Base-by-base conservation (phyloP, 64 coral and sea anemone species). In the Dendronephthya gigantea region DNA sequence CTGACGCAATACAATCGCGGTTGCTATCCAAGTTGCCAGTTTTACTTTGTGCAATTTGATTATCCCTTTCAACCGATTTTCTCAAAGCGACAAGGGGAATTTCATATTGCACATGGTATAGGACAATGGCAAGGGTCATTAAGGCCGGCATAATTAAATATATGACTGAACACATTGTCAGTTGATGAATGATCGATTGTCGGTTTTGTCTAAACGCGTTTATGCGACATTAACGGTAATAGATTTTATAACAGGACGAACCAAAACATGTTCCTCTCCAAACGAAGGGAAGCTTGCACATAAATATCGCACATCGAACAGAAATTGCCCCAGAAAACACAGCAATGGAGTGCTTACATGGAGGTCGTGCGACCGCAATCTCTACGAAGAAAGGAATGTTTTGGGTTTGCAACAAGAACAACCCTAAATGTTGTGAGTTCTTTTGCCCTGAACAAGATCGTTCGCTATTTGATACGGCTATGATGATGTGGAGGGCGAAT, bases 341-440 rank as follows among this genome's bases (percentile, higher is more conserved):
- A 58, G 69, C 69, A 33, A 75, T 75, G 69, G 69, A 75, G 69
- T 75, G 69, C 69, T 75, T 75, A 75, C 69, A 75, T 16, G 69
- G 69, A 75, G 7, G 7, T 19, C 69, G 27, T 9, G 36, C 32
- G 15, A 9, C 14, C 0, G 23, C 13, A 17, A 35, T 79, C 32
- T 4, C 32, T 29, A 75, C 69, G 25, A 37, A 75, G 30, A 75
- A 37, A 7, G 58, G 58, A 45, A 45, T 6, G 41, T 45, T 45
- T 45, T 45, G 41, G 41, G 41, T 45, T 45, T 75, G 69, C n/a
- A 27, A 75, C 35, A 27, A 75, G 14, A 75, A 75, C 14, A 75
- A 75, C 30, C 23, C 23, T 12, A 75, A 31, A 33, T 23, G 35
- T 37, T 75, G 69, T 37, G 35, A 75, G 12, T 75, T 75, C 30